phyloP scores from a whole-genome alignment of 1,140 invertebrate species.

The Pantala flavescens region DNA sequence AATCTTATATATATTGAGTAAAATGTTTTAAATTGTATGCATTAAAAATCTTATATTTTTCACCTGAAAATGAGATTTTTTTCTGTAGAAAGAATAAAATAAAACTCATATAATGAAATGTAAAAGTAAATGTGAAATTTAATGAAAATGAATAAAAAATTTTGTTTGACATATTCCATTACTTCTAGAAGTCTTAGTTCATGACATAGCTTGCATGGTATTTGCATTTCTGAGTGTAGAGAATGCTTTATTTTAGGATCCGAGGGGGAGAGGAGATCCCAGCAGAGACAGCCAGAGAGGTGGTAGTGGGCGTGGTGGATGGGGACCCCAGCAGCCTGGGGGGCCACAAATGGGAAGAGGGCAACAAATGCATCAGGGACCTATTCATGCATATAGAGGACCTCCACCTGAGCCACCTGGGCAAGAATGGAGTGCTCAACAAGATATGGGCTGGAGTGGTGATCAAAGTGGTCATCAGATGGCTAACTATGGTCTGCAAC shows the following conservation, averaged over 20 bases:
- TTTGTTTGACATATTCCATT: too few relatives aligned
- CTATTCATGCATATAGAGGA: background rate
- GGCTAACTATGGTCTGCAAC: background rate
- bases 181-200: too few relatives aligned
- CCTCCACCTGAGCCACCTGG: background rate
- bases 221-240: too few relatives aligned
- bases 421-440: background rate
- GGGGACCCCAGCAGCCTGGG: slow-evolving; percentile 16
- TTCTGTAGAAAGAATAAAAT: too few relatives aligned
- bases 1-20: too few relatives aligned
- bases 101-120: too few relatives aligned
- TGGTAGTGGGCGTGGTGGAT: slow-evolving; percentile 42
- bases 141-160: too few relatives aligned
- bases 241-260: slow-evolving; percentile 13
- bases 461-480: background rate
- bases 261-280: slow-evolving; percentile 40
- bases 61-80: too few relatives aligned
- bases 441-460: background rate
- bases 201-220: too few relatives aligned
- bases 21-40: too few relatives aligned
- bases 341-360: slow-evolving; percentile 22
- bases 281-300: slow-evolving; percentile 37
- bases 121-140: too few relatives aligned
- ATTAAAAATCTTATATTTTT: too few relatives aligned
- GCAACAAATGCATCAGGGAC: slow-evolving; percentile 25